phyloP scores from a whole-genome alignment of 2,888 invertebrate species.

The Aphidoletes aphidimyza region DNA sequence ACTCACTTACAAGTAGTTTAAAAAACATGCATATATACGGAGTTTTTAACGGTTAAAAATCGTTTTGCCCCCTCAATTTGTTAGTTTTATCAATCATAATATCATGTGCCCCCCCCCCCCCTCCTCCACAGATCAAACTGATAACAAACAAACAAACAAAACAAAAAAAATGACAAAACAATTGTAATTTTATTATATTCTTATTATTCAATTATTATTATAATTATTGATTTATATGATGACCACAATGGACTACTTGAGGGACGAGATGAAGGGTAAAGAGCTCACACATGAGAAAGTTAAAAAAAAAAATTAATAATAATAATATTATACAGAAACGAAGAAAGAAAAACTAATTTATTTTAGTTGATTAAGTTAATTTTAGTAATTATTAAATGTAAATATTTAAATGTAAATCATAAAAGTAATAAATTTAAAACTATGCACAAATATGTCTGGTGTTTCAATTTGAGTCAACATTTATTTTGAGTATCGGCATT shows the following conservation, averaged over 20 bases:
- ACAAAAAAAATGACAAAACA: background rate
- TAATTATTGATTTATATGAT: constrained; percentile 27
- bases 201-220: constrained; percentile 44
- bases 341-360: constrained; percentile 25
- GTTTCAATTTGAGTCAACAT: background rate
- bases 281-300: background rate
- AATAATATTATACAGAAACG: background rate
- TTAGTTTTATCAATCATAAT: constrained; percentile 23
- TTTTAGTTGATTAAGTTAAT: constrained; percentile 28
- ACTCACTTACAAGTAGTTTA: constrained; percentile 34
- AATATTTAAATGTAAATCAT: constrained; percentile 43
- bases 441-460: background rate
- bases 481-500: background rate
- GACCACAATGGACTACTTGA: background rate
- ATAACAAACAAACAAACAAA: constrained; percentile 1
- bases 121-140: too few species aligned
- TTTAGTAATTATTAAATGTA: constrained; percentile 47
- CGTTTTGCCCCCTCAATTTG: constrained; percentile 32
- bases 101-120: background rate
- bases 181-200: constrained; percentile 42
- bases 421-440: constrained; percentile 34
- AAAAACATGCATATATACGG: background rate
- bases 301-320: background rate
- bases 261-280: background rate
- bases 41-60: constrained; percentile 5